phyloP scores from a whole-genome alignment of 2,113 vertebrate genomes.

The Thalassoma bifasciatum region DNA sequence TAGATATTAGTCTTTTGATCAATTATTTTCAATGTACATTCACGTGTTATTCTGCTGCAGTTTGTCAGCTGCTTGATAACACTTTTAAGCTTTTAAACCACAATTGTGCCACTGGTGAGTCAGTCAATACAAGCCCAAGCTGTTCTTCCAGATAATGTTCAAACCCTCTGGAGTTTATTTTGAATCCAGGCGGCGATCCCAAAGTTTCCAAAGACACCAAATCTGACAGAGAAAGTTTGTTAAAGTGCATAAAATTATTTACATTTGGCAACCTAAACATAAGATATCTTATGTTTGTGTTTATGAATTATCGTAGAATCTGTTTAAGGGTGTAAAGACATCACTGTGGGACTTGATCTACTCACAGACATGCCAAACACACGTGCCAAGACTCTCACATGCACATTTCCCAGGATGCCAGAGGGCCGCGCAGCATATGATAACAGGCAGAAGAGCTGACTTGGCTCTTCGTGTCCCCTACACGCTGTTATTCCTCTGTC shows the following conservation, averaged over 20 bases:
- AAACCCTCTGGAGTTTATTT: slow-evolving; percentile 3
- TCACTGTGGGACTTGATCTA: neutral
- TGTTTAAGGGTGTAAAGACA: neutral
- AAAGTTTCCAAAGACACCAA: neutral
- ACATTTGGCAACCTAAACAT: no score
- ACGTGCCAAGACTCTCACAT: slow-evolving; percentile 21
- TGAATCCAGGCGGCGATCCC: neutral
- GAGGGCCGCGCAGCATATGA: slow-evolving; percentile 22
- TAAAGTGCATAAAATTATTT: no score
- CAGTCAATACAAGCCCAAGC: slow-evolving; percentile 2
- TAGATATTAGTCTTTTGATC: neutral
- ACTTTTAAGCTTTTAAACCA: slow-evolving; percentile 4
- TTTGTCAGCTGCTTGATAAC: neutral
- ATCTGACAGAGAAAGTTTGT: neutral
- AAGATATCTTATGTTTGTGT: no score
- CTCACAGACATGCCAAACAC: slow-evolving; percentile 1
- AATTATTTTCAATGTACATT: neutral
- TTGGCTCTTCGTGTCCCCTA: neutral
- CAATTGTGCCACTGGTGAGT: slow-evolving; percentile 6
- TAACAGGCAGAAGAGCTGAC: slow-evolving; percentile 51
- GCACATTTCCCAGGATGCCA: slow-evolving; percentile 35
- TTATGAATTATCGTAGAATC: no score
- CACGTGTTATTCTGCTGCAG: neutral
- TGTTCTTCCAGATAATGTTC: slow-evolving; percentile 5
- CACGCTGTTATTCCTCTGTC: slow-evolving; percentile 12